phyloP scores from a whole-genome alignment of 2,797 vertebrate genomes.

The Tarsius wallacei region DNA sequence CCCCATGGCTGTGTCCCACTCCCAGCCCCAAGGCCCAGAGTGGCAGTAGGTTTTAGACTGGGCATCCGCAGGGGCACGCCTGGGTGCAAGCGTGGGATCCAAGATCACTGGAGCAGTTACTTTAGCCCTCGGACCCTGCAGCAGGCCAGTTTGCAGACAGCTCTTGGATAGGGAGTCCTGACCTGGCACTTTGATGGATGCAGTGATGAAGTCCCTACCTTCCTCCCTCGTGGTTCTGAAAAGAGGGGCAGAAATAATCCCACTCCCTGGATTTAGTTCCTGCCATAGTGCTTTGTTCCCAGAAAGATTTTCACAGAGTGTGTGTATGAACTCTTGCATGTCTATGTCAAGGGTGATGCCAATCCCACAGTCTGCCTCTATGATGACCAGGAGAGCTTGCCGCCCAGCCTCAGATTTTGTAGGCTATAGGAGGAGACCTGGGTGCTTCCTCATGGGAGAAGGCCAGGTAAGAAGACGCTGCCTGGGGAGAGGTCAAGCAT shows the following conservation, averaged over 20 bases:
- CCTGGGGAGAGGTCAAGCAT: neutral
- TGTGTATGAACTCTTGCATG: neutral
- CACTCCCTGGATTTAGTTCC: neutral
- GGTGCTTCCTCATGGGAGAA: neutral
- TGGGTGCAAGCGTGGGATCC: neutral
- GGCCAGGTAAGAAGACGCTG: neutral
- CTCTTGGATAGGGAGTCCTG: neutral
- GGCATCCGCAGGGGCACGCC: accelerated
- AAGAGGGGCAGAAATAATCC: neutral
- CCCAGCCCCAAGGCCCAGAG: neutral
- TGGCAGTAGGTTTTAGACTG: neutral
- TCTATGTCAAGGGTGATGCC: neutral
- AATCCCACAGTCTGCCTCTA: neutral
- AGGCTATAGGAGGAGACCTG: neutral
- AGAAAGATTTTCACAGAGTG: neutral
- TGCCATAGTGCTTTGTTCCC: slow-evolving; percentile 30
- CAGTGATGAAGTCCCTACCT: neutral
- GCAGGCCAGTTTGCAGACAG: neutral
- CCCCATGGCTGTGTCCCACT: neutral
- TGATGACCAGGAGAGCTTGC: neutral
- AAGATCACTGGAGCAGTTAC: neutral
- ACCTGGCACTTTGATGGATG: neutral
- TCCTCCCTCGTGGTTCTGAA: neutral
- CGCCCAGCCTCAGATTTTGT: neutral
- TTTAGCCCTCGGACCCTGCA: neutral